Conservation (phyloP, 2,797 vertebrate genomes). For the Silurus lanzhouensis region DNA sequence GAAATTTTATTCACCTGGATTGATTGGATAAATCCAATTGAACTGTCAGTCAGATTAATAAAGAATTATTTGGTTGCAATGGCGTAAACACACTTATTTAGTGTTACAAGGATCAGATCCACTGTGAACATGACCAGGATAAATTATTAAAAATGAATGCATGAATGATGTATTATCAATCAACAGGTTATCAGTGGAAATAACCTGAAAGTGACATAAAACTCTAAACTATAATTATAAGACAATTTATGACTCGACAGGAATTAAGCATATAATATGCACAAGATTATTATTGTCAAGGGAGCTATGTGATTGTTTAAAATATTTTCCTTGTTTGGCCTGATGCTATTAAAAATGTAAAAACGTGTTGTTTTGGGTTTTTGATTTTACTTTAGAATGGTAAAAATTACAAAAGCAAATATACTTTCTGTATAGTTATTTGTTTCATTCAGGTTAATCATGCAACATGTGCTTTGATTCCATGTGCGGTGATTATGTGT, state of each 20-base stretch:
- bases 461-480: neutral
- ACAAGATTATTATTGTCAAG: neutral
- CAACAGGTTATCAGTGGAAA: neutral
- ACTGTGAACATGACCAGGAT: neutral
- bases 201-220: neutral
- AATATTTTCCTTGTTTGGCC: neutral
- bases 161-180: neutral
- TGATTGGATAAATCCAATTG: too few relatives aligned
- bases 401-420: neutral
- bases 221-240: neutral
- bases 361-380: neutral
- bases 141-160: neutral
- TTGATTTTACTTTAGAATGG: neutral
- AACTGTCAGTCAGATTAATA: too few relatives aligned
- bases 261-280: neutral
- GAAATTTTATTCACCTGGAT: too few relatives aligned
- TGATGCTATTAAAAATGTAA: neutral
- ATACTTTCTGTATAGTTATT: neutral
- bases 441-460: neutral
- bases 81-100: neutral
- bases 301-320: neutral
- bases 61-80: too few relatives aligned
- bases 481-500: neutral
- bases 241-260: neutral
- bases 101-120: neutral